These are phyloP conservation scores for Drosophila anceps DNA, from an alignment of 2,888 invertebrate species.

Conservation along the genomic window DNA sequence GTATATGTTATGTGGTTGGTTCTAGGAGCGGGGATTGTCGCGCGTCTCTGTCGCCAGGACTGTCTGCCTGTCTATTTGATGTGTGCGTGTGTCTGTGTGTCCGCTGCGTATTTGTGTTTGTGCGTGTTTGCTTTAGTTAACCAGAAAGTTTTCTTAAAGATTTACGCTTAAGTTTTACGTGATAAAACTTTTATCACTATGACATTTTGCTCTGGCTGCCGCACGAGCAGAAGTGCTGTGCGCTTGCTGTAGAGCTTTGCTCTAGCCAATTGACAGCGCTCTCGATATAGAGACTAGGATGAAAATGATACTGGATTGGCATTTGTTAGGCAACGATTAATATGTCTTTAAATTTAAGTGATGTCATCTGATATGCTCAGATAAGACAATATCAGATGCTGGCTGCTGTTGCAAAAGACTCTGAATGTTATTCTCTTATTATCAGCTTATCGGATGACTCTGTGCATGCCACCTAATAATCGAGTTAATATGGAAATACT, in stretches of 20 bases:
- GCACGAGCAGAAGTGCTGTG: neutral
- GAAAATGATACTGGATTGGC: conserved; percentile 2
- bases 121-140: conserved; percentile 74
- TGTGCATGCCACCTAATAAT: neutral
- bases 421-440: neutral
- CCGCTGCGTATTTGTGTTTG: conserved; percentile 44
- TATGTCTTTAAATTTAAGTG: conserved; percentile 11
- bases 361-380: neutral
- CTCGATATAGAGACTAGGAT: conserved; percentile 16
- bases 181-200: conserved; percentile 81
- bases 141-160: conserved; percentile 81
- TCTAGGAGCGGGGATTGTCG: conserved; percentile 34
- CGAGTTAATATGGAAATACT: neutral
- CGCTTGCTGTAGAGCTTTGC: conserved; percentile 46
- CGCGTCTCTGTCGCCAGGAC: conserved; percentile 59
- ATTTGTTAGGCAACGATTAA: neutral
- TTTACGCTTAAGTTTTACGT: conserved; percentile 81
- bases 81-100: conserved; percentile 21
- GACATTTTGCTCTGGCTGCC: conserved; percentile 56
- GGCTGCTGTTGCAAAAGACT: neutral
- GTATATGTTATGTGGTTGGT: conserved; percentile 44
- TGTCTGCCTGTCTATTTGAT: conserved; percentile 18
- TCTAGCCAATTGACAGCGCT: conserved; percentile 34
- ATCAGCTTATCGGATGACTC: neutral
- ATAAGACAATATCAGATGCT: neutral